phyloP scores from a whole-genome alignment of 2,113 vertebrate species.

The Cromileptes altivelis region DNA sequence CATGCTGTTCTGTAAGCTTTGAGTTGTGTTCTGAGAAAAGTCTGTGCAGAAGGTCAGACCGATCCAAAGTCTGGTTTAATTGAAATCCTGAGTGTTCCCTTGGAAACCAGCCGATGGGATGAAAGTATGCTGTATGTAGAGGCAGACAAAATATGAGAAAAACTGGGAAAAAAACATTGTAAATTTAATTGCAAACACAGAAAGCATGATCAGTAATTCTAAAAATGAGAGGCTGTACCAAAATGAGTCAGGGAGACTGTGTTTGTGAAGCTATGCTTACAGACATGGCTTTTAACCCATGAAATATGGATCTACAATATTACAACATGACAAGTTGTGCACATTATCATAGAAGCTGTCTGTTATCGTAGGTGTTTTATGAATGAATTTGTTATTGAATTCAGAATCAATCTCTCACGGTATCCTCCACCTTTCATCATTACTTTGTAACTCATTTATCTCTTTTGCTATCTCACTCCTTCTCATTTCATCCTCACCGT shows the following conservation, averaged over 20 bases:
- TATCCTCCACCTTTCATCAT: too few relatives aligned
- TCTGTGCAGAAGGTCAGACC: constrained; percentile 29
- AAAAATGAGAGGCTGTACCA: neutral
- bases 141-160: neutral
- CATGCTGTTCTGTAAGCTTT: neutral
- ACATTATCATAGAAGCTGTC: neutral
- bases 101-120: constrained; percentile 52
- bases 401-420: too few relatives aligned
- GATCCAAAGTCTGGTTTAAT: constrained; percentile 35
- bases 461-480: neutral
- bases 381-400: too few relatives aligned
- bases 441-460: too few relatives aligned
- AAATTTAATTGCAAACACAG: neutral
- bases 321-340: neutral
- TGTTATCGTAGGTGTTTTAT: neutral
- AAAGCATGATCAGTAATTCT: neutral
- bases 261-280: neutral
- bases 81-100: constrained; percentile 56
- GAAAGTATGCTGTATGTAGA: neutral
- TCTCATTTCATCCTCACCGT: neutral
- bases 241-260: neutral
- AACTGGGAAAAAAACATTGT: neutral
- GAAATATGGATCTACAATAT: neutral
- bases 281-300: neutral
- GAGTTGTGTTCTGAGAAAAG: constrained; percentile 32